Base-by-base conservation (phyloP, 2,113 vertebrate genomes). In the Centropus bengalensis region DNA sequence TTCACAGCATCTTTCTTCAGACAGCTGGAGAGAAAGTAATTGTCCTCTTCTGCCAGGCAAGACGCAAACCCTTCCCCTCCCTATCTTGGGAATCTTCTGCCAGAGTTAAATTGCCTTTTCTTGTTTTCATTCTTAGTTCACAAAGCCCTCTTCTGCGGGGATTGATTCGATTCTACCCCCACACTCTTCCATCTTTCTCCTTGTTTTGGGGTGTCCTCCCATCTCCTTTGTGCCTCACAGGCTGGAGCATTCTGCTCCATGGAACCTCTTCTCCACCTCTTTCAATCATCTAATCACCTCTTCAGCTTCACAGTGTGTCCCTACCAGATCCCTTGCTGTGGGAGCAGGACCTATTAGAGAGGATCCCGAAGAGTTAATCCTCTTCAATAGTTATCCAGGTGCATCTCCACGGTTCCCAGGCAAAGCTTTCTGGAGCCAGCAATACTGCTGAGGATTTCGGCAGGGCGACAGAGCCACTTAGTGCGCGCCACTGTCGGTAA, bases 341-440 rank as follows among this genome's bases (percentile, higher is more conserved):
- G 24, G 10, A 67, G 3, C 58, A 63, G n/a, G 12, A 38, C 9
- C 5, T 26, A 10, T 12, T 0, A 2, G 21, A 9, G 9, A 83
- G 36, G 56, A 59, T 3, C 27, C 58, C 75, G 56, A 93, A 82
- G 92, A 81, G 92, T 96, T 96, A 96, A 96, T 5, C 12, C 7
- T 69, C 27, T 33, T 75, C 56, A 1, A 0, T 6, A 42, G 28
- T 63, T 82, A 51, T 68, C 69, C 6, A 4, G 60, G 52, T 56
- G 20, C 45, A 63, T 40, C 51, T 58, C 71, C 3, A 2, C 26
- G 52, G 22, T 38, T 73, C 78, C 54, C 0, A 0, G 55, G 22
- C 1, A 2, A 42, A 66, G 24, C 21, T 89, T 9, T 16, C 71
- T 20, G 81, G 96, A 96, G 95, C 94, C 96, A 92, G 83, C 27